Percentiles rank a stretch among this genome's conserved stretches.
These are phyloP conservation scores for Beroe ovata DNA, from an alignment of 37 sponge, comb jelly and placozoan genomes.

Conservation along the genomic window DNA sequence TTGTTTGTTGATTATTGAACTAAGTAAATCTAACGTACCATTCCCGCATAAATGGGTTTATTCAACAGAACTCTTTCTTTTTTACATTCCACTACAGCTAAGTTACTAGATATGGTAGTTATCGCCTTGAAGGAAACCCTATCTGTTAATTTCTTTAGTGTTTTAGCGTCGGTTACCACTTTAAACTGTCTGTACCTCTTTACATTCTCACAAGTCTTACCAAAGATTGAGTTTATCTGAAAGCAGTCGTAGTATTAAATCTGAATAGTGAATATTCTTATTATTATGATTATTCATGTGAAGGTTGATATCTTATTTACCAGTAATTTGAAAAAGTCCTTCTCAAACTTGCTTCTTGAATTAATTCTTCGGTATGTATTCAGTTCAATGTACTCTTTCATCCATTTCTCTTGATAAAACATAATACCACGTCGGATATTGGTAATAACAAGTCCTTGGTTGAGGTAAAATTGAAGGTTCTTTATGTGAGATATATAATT, in stretches of 20 bases:
- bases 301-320: background rate
- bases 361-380: background rate
- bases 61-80: background rate
- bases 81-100: background rate
- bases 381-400: background rate
- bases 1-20: background rate
- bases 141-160: background rate
- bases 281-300: background rate
- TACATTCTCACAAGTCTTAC: constrained; percentile 37
- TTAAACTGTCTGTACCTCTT: background rate
- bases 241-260: background rate
- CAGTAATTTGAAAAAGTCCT: constrained; percentile 4
- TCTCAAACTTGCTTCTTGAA: constrained; percentile 24
- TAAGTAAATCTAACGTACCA: background rate
- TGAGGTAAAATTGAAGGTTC: background rate
- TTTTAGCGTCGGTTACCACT: background rate
- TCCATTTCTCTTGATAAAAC: constrained; percentile 2
- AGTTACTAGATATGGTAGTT: background rate
- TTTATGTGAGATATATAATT: background rate
- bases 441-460: background rate
- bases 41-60: constrained; percentile 46
- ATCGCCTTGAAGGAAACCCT: background rate
- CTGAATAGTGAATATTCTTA: background rate
- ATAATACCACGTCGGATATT: background rate
- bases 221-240: constrained; percentile 29